Base-by-base conservation (phyloP, 92 coral and sea anemone genomes). In the Chrysogorgia sp. region DNA sequence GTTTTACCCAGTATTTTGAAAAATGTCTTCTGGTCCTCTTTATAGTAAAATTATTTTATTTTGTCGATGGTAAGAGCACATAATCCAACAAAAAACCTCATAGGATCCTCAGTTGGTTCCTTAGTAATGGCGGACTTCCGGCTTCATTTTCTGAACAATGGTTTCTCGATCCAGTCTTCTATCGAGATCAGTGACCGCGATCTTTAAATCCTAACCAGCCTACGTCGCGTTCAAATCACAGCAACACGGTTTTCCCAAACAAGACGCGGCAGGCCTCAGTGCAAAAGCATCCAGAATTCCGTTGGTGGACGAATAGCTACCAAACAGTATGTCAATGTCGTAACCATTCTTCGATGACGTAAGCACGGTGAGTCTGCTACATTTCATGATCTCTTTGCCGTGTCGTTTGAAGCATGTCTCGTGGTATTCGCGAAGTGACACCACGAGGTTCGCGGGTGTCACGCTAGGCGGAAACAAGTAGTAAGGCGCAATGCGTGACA, bases 251-350 rank as follows among this genome's bases (percentile, higher is more conserved):
- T 21, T 8, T n/a, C 65, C 79, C 17, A 33, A 8, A 34, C 79
- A 72, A 1, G 17, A 30, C 26, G 30, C 35, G 7, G 31, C 50
- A 2, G 79, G 65, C n/a, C 32, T 31, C 22, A 55, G 24, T 0
- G 79, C 65, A 25, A 72, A 72, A n/a, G 79, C 79, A 28, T 72
- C 79, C 17, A 58, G 7, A 34, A 72, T 72, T 28, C 79, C 79
- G 10, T 53, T 53, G 1, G 10, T 32, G 3, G 55, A 20, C 40
- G 79, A 45, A 29, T 17, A 15, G 25, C 79, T 65, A 29, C 65
- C 65, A 29, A 57, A 57, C 6, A 19, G 9, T 57, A 72, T 37
- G 35, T 30, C 13, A 5, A 72, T 72, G 25, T 72, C 79, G 55
- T 72, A 72, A 22, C 79, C 79, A 25, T 52, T 72, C 0, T 8